Evolutionary conservation across 2,888 invertebrate species (phyloP).

Genomic region (Entomobrya multifasciata): DNA sequence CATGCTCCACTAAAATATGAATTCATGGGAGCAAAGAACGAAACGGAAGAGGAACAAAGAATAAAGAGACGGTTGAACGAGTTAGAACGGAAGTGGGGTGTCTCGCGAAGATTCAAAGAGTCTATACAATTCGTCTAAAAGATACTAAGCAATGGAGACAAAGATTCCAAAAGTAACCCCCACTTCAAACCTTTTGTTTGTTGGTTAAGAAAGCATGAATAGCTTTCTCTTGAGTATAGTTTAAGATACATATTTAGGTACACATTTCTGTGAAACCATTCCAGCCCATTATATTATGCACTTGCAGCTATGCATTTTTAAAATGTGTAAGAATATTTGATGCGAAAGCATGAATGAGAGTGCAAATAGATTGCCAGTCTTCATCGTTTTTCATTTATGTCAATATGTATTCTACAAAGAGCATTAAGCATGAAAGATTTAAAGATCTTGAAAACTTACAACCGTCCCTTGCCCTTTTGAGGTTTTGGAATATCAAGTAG

Average conservation of each 20-base stretch:
- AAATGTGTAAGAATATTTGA: not conserved
- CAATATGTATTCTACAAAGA: not conserved
- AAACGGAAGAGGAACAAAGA: not conserved
- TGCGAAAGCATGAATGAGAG: not conserved
- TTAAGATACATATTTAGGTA: too few relatives aligned
- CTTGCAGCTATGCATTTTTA: slow-evolving; percentile 1
- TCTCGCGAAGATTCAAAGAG: slow-evolving; percentile 34
- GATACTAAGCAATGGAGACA: not conserved
- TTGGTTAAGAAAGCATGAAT: too few relatives aligned
- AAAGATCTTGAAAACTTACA: slow-evolving; percentile 53
- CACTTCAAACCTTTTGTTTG: not conserved
- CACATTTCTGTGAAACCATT: not conserved
- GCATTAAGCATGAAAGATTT: not conserved
- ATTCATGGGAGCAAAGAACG: not conserved
- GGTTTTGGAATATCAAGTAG: slow-evolving; percentile 53
- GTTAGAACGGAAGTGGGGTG: slow-evolving; percentile 40
- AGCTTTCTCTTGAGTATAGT: too few relatives aligned
- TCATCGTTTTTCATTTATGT: not conserved
- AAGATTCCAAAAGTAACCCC: not conserved
- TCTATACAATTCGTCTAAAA: not conserved
- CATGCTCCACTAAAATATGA: not conserved
- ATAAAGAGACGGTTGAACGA: not conserved
- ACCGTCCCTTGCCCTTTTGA: slow-evolving; percentile 71
- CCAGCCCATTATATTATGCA: too few relatives aligned
- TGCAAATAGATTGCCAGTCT: not conserved